Base-by-base conservation (phyloP, 2,888 invertebrate genomes). In the Slavum lentiscoides region DNA sequence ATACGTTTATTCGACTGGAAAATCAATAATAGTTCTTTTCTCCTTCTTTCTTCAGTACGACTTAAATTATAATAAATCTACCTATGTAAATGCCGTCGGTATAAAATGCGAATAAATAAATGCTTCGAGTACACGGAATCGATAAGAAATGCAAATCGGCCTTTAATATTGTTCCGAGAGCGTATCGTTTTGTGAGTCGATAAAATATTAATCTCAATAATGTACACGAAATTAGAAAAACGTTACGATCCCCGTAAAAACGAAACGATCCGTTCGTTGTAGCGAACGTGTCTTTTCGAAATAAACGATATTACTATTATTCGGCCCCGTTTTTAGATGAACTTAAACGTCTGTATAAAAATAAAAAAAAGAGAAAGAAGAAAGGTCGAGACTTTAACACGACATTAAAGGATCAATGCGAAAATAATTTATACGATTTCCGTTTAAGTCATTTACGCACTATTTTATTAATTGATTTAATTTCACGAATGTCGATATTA, bases 21-120 rank as follows among this genome's bases (percentile, higher is more conserved):
- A 74, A 74, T 74, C 64, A 66, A 74, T 66, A 62, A 64, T 58
- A 58, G 74, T n/a, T 66, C n/a, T n/a, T n/a, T n/a, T n/a, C n/a
- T n/a, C 19, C 39, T 66, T 74, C 21, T 55, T 53, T 58, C 39
- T 39, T 23, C 66, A 37, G 23, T 23, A 39, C 39, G 74, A 58
- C 66, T 74, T 55, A 66, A 66, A 58, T 58, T 58, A 74, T 66
- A 66, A 74, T 74, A 66, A 74, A 74, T 74, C 74, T 39, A 55
- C 66, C 66, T 55, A 74, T 74, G 66, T 55, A 66, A 74, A 74
- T 66, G 8, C 1, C 17, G 13, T 66, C n/a, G 19, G 74, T 19
- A 74, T 74, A 74, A 66, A 74, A 74, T 74, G 21, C 58, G 21
- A 66, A 74, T 66, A 66, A 74, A 74, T 74, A 74, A 74, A 74